Percentiles rank a stretch among this genome's conserved stretches.
phyloP scores from a whole-genome alignment of 30 jellyfish, hydroid and myxozoan genomes.

The Aurelia coerulea region DNA sequence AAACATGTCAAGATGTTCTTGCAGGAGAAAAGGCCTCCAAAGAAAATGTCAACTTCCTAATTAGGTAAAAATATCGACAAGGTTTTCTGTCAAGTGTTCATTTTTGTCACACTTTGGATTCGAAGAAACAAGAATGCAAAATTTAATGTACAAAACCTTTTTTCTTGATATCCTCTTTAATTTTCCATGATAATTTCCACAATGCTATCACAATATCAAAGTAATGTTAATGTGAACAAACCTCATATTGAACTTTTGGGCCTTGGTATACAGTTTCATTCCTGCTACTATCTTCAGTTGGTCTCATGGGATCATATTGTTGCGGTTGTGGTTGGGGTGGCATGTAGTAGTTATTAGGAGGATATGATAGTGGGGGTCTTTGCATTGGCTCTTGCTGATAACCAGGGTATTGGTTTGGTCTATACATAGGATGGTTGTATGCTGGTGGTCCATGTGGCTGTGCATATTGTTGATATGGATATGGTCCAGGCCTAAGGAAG shows the following conservation, averaged over 20 bases:
- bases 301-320: constrained; percentile 49
- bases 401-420: constrained; percentile 24
- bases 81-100: no score
- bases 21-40: no score
- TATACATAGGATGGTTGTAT: constrained; percentile 10
- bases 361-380: constrained; percentile 11
- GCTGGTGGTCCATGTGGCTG: neutral
- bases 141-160: no score
- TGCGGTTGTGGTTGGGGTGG: constrained; percentile 34
- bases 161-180: no score
- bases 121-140: no score
- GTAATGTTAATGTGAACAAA: neutral
- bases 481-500: constrained; percentile 52
- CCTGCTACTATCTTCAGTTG: constrained; percentile 43
- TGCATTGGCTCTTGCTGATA: constrained; percentile 7
- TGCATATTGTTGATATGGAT: neutral
- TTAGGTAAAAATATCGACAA: no score
- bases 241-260: constrained; percentile 53
- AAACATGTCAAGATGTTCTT: no score
- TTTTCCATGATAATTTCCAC: neutral
- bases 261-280: constrained; percentile 23
- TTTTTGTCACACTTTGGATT: no score
- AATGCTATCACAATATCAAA: neutral
- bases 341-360: constrained; percentile 21
- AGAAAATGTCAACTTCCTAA: no score